Evolutionary conservation across 2,797 vertebrate species (phyloP).

Genomic region (Hydrophis major): DNA sequence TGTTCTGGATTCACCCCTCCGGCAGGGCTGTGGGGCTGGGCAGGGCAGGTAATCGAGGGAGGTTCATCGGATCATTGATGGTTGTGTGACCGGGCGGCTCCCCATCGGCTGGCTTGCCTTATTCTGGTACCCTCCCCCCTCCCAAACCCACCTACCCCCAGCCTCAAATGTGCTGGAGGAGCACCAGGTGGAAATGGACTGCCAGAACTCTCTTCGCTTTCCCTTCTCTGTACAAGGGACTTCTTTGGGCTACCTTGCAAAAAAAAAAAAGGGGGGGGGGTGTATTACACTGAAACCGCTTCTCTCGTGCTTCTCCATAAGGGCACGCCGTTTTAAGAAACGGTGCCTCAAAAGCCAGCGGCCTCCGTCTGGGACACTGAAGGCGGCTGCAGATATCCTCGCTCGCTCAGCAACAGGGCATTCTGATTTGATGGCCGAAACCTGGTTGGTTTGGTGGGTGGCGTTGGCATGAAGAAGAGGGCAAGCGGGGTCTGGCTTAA

Average conservation of each 20-base stretch:
- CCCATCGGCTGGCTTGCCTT: conserved; percentile 46
- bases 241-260: background rate
- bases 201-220: background rate
- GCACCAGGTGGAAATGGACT: background rate
- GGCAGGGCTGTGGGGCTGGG: conserved; percentile 54
- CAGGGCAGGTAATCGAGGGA: conserved; percentile 9
- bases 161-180: background rate
- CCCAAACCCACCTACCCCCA: background rate
- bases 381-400: background rate
- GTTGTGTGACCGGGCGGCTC: conserved; percentile 45
- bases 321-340: background rate
- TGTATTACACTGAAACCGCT: background rate
- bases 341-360: fast-evolving
- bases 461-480: background rate
- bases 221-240: background rate
- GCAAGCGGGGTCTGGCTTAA: background rate
- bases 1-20: conserved; percentile 58
- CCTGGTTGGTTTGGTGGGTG: background rate
- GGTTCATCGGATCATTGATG: conserved; percentile 32
- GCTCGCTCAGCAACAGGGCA: background rate
- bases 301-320: background rate
- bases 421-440: background rate
- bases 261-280: too few relatives aligned
- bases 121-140: background rate
- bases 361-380: background rate